These are phyloP conservation scores for Scaptomyza reducta DNA, from an alignment of 2,888 invertebrate genomes.

Conservation along the genomic window DNA sequence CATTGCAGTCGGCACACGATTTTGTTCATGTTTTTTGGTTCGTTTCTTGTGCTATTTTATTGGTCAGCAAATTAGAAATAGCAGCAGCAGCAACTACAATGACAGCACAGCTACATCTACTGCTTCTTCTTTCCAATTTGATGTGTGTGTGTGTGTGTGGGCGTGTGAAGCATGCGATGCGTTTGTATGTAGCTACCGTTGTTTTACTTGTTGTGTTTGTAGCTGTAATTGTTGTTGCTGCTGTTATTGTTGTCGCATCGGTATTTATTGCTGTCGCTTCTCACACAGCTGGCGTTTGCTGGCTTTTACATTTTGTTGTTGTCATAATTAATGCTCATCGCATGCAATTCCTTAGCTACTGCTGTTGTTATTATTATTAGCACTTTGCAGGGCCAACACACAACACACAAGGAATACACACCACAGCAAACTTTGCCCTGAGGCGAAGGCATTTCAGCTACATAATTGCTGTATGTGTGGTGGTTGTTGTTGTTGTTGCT, in stretches of 20 bases:
- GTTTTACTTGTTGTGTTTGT: too few species aligned
- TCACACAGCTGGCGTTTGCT: conserved; percentile 37
- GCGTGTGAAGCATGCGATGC: conserved; percentile 49
- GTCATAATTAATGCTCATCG: conserved; percentile 67
- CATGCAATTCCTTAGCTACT: conserved; percentile 53
- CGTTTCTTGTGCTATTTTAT: conserved; percentile 36
- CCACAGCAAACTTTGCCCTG: conserved; percentile 42
- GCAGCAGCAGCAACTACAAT: conserved; percentile 32
- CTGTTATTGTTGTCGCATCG: conserved; percentile 24
- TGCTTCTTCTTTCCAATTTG: conserved; percentile 1
- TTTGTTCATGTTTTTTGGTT: background rate
- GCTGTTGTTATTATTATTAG: conserved; percentile 51
- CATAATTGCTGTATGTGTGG: conserved; percentile 49
- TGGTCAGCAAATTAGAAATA: conserved; percentile 67
- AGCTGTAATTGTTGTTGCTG: too few species aligned
- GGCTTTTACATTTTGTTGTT: conserved; percentile 53
- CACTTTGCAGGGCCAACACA: conserved; percentile 37
- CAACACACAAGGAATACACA: conserved; percentile 8
- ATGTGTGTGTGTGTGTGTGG: conserved; percentile 36
- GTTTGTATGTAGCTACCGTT: conserved; percentile 12
- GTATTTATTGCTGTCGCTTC: conserved; percentile 18
- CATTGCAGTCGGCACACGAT: conserved; percentile 42
- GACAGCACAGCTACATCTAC: conserved; percentile 50
- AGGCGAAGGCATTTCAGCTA: conserved; percentile 64
- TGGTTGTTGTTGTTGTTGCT: conserved; percentile 42